These are phyloP conservation scores for Boulengeromyrus knoepffleri DNA, from an alignment of 2,113 vertebrate species.

Conservation along the genomic window DNA sequence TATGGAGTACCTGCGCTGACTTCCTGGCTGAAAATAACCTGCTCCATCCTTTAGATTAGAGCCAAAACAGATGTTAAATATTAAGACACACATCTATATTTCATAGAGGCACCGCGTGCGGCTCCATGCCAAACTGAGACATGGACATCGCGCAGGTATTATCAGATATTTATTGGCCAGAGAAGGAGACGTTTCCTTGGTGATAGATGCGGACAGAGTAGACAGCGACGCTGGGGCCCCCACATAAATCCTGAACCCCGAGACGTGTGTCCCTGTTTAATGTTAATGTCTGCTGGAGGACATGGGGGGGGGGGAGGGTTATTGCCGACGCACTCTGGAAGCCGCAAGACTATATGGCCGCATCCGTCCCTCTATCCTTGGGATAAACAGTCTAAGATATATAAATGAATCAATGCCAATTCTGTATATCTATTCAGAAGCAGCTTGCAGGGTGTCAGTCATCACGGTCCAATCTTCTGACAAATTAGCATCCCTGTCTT, in stretches of 20 bases:
- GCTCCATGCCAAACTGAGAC: not conserved
- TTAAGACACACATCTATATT: not conserved
- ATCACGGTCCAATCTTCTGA: not conserved
- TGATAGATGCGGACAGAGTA: not conserved
- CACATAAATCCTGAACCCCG: not conserved
- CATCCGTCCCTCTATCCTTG: not conserved
- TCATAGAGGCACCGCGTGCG: not conserved
- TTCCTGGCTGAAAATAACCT: not conserved
- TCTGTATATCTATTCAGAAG: not conserved
- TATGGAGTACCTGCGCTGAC: not conserved
- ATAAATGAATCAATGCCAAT: not conserved
- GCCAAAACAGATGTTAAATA: constrained; percentile 10
- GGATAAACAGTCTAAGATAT: not conserved
- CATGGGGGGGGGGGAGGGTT: no score
- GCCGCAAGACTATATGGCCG: not conserved
- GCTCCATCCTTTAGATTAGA: not conserved
- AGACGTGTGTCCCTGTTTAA: not conserved
- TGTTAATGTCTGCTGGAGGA: constrained; percentile 2
- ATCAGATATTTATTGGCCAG: not conserved
- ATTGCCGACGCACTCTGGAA: not conserved
- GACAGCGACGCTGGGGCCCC: not conserved
- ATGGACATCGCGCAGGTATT: not conserved
- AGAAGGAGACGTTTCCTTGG: not conserved
- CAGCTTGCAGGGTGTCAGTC: not conserved
- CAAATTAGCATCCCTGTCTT: not conserved